phyloP scores from a whole-genome alignment of 1,140 invertebrate genomes.

The Cydia fagiglandana region DNA sequence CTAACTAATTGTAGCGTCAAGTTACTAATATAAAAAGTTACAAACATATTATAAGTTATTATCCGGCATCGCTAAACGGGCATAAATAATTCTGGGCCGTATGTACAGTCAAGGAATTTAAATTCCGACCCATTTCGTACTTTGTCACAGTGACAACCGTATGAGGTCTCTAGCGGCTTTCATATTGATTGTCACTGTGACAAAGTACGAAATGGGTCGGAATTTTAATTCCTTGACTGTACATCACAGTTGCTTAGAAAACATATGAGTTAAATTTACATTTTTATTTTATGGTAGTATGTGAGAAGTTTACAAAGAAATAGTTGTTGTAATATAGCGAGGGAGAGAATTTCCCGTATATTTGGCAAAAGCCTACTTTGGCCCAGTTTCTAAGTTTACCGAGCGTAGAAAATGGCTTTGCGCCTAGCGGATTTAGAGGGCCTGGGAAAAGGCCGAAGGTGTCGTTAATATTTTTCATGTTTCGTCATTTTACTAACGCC shows the following conservation, averaged over 20 bases:
- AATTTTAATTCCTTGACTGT: too few relatives aligned
- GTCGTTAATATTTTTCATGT: constrained; percentile 24
- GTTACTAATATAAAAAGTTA: too few relatives aligned
- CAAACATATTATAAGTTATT: too few relatives aligned
- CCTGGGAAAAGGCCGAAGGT: constrained; percentile 56
- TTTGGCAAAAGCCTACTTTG: constrained; percentile 74
- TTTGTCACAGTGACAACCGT: too few relatives aligned
- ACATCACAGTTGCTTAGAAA: constrained; percentile 13
- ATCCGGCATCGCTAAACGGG: too few relatives aligned
- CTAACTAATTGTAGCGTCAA: too few relatives aligned
- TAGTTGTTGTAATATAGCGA: constrained; percentile 72
- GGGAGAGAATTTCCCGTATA: constrained; percentile 64
- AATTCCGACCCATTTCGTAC: too few relatives aligned
- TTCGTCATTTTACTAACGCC: neutral
- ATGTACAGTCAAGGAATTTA: too few relatives aligned
- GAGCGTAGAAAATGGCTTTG: constrained; percentile 72
- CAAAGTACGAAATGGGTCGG: too few relatives aligned
- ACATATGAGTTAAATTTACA: constrained; percentile 49
- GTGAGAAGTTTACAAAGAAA: constrained; percentile 60
- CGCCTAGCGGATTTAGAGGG: constrained; percentile 67
- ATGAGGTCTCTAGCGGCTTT: too few relatives aligned
- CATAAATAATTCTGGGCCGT: too few relatives aligned
- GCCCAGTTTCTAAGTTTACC: constrained; percentile 74
- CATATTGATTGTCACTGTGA: too few relatives aligned
- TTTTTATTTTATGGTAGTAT: constrained; percentile 64